Evolutionary conservation across 2,888 invertebrate species (phyloP).

Genomic region (Drosophila pullipes): DNA sequence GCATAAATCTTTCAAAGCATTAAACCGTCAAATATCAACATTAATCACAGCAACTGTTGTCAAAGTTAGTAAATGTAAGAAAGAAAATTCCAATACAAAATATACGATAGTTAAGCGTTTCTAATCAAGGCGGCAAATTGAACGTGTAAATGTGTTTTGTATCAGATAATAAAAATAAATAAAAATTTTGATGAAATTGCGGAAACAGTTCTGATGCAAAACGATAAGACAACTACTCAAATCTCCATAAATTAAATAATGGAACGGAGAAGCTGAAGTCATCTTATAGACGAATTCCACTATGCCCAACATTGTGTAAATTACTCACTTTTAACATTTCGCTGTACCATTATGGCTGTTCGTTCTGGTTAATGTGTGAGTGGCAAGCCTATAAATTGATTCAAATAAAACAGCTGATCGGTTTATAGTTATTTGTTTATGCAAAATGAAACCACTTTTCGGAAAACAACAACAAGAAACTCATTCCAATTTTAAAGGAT

Average conservation of each 20-base stretch:
- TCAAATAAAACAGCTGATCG: neutral
- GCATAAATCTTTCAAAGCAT: neutral
- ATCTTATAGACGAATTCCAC: neutral
- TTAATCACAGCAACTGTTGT: conserved; percentile 31
- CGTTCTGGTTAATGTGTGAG: no score
- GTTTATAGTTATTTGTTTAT: neutral
- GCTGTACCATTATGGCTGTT: no score
- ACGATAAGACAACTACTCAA: neutral
- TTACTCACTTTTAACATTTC: no score
- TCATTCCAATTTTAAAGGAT: neutral
- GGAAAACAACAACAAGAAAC: no score
- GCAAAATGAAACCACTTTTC: neutral
- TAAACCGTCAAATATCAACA: conserved; percentile 13
- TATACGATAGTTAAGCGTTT: neutral
- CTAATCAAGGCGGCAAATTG: neutral
- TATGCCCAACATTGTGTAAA: neutral
- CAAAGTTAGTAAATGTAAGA: conserved; percentile 1
- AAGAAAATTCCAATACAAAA: neutral
- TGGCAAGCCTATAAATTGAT: neutral
- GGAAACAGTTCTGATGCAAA: neutral
- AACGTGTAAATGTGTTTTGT: neutral
- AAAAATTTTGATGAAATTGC: neutral
- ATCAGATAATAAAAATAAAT: neutral
- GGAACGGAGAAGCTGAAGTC: neutral
- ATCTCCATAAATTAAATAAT: neutral